phyloP scores from a whole-genome alignment of 2,113 vertebrate genomes.

The Xyrauchen texanus region DNA sequence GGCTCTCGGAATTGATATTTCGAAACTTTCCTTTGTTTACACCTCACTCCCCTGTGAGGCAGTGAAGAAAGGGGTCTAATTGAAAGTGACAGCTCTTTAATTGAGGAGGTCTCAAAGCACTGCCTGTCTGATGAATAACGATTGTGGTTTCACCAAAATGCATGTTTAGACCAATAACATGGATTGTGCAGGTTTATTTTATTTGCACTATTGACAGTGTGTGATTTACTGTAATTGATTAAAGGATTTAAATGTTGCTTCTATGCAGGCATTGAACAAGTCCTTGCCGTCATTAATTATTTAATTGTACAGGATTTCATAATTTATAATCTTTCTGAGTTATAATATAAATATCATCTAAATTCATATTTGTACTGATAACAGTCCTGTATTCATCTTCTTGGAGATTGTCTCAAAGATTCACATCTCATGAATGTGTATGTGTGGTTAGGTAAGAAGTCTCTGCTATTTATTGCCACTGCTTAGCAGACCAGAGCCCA shows the following conservation, averaged over 20 bases:
- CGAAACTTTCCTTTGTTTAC: constrained; percentile 90
- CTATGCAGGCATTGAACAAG: background rate
- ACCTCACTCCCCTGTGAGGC: constrained; percentile 73
- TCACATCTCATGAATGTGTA: background rate
- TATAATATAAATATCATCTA: too few relatives aligned
- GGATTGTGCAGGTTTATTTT: constrained; percentile 32
- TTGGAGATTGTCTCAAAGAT: background rate
- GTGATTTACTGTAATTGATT: constrained; percentile 14
- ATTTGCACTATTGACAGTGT: constrained; percentile 35
- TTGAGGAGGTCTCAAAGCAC: constrained; percentile 80
- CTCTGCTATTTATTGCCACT: constrained; percentile 99
- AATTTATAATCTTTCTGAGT: too few relatives aligned
- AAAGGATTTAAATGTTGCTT: background rate
- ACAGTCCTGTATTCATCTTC: background rate
- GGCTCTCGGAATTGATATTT: constrained; percentile 77
- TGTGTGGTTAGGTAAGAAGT: constrained; percentile 83
- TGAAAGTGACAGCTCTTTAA: constrained; percentile 83
- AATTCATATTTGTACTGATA: background rate
- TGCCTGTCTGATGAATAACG: constrained; percentile 82
- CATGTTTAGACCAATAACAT: constrained; percentile 67
- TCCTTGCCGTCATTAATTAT: background rate
- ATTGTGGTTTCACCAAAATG: constrained; percentile 70
- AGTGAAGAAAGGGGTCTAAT: constrained; percentile 71
- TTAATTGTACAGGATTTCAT: background rate
- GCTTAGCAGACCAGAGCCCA: constrained; percentile 98